These are phyloP conservation scores for Marisa cornuarietis DNA, from an alignment of 1,140 invertebrate genomes.

Conservation along the genomic window DNA sequence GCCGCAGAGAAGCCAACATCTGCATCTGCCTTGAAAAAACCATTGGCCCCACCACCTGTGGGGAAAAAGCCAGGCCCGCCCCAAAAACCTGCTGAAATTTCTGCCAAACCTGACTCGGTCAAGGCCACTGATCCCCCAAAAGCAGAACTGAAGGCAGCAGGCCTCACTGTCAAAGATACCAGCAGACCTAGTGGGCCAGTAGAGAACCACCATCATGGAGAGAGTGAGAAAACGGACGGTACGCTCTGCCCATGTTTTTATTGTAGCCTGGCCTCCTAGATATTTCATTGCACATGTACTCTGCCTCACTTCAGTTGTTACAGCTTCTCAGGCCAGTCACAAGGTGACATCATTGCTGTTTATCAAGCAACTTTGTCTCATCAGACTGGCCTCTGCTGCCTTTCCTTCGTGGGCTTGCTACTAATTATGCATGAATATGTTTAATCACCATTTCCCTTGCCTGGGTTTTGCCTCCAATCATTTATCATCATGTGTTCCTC, in stretches of 20 bases:
- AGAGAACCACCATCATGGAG: constrained; percentile 1
- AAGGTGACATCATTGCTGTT: no score
- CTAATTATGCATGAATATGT: no score
- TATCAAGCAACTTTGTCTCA: no score
- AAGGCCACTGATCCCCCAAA: constrained; percentile 33
- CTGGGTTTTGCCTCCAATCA: no score
- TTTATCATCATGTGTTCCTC: no score
- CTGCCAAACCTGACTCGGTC: constrained; percentile 36
- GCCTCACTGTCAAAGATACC: constrained; percentile 20
- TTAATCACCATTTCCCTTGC: no score
- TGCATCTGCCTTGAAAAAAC: constrained; percentile 62
- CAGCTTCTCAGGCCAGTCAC: no score
- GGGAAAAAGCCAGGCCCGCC: constrained; percentile 51
- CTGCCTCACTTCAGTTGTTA: no score
- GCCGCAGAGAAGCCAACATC: constrained; percentile 42
- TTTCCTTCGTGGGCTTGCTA: no score
- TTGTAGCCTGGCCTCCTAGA: neutral
- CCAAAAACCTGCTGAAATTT: neutral
- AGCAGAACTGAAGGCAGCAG: constrained; percentile 25
- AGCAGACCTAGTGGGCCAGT: constrained; percentile 10
- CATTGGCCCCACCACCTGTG: constrained; percentile 61
- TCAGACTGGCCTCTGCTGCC: no score
- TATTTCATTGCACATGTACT: no score
- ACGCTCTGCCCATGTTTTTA: neutral
- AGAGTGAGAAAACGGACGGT: constrained; percentile 15